phyloP scores from a whole-genome alignment of 2,888 invertebrate genomes.

The Drosophila stalkeri region DNA sequence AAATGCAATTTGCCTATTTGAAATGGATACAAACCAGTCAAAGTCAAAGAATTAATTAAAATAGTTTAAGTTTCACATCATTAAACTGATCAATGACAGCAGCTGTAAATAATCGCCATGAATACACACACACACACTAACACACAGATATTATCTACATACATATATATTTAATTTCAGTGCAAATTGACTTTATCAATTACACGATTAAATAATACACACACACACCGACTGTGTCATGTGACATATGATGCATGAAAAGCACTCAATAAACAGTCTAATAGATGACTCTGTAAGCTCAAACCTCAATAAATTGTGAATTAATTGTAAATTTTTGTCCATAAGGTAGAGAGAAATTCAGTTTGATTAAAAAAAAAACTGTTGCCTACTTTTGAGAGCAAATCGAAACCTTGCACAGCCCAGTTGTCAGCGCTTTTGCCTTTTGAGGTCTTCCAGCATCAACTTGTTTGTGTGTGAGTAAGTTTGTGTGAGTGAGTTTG shows the following conservation, averaged over 20 bases:
- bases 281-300: neutral
- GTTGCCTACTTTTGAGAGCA: constrained; percentile 31
- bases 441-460: constrained; percentile 23
- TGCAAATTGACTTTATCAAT: constrained; percentile 55
- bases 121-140: neutral
- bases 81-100: constrained; percentile 50
- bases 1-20: neutral
- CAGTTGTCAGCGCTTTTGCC: constrained; percentile 40
- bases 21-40: constrained; percentile 14
- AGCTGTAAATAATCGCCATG: neutral
- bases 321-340: constrained; percentile 7
- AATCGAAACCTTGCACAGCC: constrained; percentile 27
- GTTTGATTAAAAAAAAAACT: constrained; percentile 3
- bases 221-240: constrained; percentile 10
- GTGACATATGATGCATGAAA: constrained; percentile 20
- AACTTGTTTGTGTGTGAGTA: neutral
- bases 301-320: constrained; percentile 20
- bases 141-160: neutral
- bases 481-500: constrained; percentile 3
- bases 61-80: constrained; percentile 40
- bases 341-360: neutral
- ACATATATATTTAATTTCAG: constrained; percentile 49
- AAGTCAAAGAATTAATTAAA: constrained; percentile 44
- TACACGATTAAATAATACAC: constrained; percentile 51
- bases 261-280: constrained; percentile 8